Evolutionary conservation across 2,888 invertebrate genomes (phyloP).

Genomic region (Epirrita christyi): DNA sequence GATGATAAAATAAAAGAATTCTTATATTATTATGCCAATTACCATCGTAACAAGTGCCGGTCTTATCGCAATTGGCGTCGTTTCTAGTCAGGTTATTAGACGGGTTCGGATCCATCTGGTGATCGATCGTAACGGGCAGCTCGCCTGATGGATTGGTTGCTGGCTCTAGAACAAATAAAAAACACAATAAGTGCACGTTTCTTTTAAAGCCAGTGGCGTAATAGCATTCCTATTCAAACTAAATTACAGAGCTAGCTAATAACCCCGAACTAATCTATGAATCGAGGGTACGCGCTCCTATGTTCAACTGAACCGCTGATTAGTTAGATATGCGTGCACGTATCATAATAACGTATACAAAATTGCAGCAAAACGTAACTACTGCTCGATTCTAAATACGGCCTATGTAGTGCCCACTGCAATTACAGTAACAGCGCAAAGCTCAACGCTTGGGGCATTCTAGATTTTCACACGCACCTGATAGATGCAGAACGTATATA

Average conservation of each 20-base stretch:
- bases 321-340: conserved; percentile 60
- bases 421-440: conserved; percentile 63
- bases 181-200: conserved; percentile 35
- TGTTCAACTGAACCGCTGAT: conserved; percentile 57
- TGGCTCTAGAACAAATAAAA: conserved; percentile 78
- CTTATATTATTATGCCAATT: conserved; percentile 50
- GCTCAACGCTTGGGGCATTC: conserved; percentile 60
- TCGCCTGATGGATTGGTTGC: conserved; percentile 76
- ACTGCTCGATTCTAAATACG: conserved; percentile 57
- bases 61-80: conserved; percentile 96
- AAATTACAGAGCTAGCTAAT: conserved; percentile 48
- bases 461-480: conserved; percentile 72
- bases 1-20: conserved; percentile 18
- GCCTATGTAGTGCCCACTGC: conserved; percentile 53
- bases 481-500: conserved; percentile 46
- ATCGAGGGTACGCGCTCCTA: conserved; percentile 47
- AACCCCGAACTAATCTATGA: conserved; percentile 59
- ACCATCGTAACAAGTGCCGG: conserved; percentile 98
- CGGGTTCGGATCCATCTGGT: conserved; percentile 89
- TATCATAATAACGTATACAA: conserved; percentile 73
- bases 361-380: conserved; percentile 59
- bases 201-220: conserved; percentile 28
- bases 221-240: conserved; percentile 45
- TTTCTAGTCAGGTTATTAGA: conserved; percentile 89
- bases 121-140: conserved; percentile 90